Conservation (phyloP, 2,113 vertebrate species). For the Oncorhynchus keta region DNA sequence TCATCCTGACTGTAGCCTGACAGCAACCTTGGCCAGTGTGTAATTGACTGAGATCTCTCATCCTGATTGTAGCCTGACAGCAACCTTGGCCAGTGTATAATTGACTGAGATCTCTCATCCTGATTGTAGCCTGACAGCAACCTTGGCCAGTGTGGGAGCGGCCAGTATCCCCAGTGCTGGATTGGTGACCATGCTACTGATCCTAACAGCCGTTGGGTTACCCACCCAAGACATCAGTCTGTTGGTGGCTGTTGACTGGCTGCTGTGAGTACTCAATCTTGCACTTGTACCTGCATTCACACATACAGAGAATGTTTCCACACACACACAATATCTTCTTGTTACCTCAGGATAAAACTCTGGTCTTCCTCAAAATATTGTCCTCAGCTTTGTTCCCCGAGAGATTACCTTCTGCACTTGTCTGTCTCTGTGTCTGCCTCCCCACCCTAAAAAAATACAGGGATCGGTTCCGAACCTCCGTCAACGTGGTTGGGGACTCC, state of each 20-base stretch:
- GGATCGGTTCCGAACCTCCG: constrained; percentile 96
- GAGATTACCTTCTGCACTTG: not conserved
- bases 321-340: not conserved
- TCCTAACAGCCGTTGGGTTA: constrained; percentile 93
- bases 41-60: constrained; percentile 7
- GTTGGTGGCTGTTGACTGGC: constrained; percentile 95
- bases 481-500: constrained; percentile 96
- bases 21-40: constrained; percentile 90
- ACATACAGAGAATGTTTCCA: not conserved
- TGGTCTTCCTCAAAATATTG: no score
- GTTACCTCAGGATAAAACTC: not conserved
- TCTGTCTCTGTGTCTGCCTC: not conserved
- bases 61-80: constrained; percentile 80
- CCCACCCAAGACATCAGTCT: constrained; percentile 96
- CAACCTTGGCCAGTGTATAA: constrained; percentile 85
- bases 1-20: constrained; percentile 76
- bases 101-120: constrained; percentile 1
- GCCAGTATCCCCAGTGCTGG: constrained; percentile 96
- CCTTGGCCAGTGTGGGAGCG: constrained; percentile 91
- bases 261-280: constrained; percentile 85
- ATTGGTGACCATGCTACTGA: constrained; percentile 95
- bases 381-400: not conserved
- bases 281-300: not conserved
- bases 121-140: constrained; percentile 85
- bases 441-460: constrained; percentile 59